phyloP scores from a whole-genome alignment of 1,140 invertebrate species.

The Ptiloglossa arizonensis region DNA sequence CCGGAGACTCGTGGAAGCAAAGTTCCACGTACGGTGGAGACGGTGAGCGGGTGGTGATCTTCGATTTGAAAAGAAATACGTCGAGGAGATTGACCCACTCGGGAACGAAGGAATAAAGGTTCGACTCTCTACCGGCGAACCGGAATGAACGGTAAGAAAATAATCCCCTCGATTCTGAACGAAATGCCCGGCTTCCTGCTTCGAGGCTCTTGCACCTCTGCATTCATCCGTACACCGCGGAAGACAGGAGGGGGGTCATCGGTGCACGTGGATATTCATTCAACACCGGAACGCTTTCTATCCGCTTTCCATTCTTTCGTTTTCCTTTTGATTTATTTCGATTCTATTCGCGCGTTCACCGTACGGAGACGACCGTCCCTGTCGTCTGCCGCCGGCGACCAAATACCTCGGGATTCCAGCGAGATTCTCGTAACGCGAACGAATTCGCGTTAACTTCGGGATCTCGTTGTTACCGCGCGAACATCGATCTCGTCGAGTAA shows the following conservation, averaged over 20 bases:
- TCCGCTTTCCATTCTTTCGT: not conserved
- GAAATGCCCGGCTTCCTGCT: constrained; percentile 17
- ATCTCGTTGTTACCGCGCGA: too few relatives aligned
- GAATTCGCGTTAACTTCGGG: not conserved
- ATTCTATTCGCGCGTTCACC: constrained; percentile 3
- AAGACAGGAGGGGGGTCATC: not conserved
- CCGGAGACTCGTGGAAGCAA: too few relatives aligned
- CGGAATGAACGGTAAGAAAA: constrained; percentile 45
- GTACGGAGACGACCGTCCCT: not conserved
- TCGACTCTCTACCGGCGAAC: not conserved
- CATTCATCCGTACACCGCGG: not conserved
- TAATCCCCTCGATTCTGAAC: constrained; percentile 36
- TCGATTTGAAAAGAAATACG: constrained; percentile 5
- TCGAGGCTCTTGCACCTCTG: not conserved
- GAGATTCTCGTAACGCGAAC: not conserved
- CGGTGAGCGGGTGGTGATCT: not conserved
- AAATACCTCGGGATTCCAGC: not conserved
- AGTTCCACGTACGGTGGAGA: not conserved
- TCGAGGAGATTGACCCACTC: constrained; percentile 2
- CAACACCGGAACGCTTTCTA: not conserved
- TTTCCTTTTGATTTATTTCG: not conserved
- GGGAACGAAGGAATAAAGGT: constrained; percentile 16
- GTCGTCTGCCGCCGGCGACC: not conserved
- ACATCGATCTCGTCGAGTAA: too few relatives aligned
- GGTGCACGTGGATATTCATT: constrained; percentile 24